Evolutionary conservation across 2,888 invertebrate genomes (phyloP), one percentile per base, ranked within the genome.

Genomic region (Malacosoma neustria): DNA sequence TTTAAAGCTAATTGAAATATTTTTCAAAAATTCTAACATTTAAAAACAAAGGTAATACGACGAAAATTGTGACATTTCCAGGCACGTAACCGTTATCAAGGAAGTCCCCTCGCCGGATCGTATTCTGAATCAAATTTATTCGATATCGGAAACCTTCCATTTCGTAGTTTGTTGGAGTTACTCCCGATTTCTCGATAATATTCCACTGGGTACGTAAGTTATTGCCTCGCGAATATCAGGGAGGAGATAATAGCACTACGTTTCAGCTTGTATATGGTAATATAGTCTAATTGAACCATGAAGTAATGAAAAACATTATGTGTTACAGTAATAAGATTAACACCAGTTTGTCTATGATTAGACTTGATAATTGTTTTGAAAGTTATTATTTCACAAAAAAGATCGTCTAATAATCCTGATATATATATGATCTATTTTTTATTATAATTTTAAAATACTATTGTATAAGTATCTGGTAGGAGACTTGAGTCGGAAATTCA

Each of bases 31-130:
- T n/a, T n/a, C n/a, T n/a, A n/a, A n/a, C n/a, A n/a, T n/a, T n/a
- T 22, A 7, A 22, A 22, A 22, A 22, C 9, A 22, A 22, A 22
- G 22, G 6, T 4, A 22, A 22, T 7, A 9, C 9, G 1, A 22
- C 5, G 22, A 22, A 22, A 22, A 52, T 62, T 69, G 68, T 69
- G 65, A 63, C 61, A 59, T 66, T 68, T 67, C 22, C 66, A 59
- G 53, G 56, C 68, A 68, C 63, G 63, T 63, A 59, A 57, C 58
- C 54, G 61, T 65, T 64, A 69, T 64, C 62, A 58, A 42, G 44
- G 42, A 29, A 48, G 47, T 39, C 48, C 43, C 46, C 47, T 55
- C 22, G 9, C 51, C 48, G 32, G 39, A 38, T 46, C 41, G 34
- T 44, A 38, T 39, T 37, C 37, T 46, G 49, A 51, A 57, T 55